Evolutionary conservation across 2,113 vertebrate species (phyloP).

Genomic region (Gobius niger): DNA sequence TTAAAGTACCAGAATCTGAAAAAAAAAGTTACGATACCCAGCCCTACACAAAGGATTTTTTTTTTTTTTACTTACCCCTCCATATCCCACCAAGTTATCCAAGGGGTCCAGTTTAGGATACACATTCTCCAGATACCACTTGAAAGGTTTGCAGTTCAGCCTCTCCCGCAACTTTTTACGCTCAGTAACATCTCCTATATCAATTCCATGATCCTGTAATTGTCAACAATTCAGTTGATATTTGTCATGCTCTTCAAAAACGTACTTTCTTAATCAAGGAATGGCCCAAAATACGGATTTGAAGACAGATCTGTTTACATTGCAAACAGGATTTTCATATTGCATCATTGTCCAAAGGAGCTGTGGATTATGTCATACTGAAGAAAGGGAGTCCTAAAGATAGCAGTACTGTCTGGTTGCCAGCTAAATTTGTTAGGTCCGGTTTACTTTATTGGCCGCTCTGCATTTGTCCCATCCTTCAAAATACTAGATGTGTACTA

Average conservation of each 20-base stretch:
- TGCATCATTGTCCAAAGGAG: neutral
- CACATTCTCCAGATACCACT: slow-evolving; percentile 94
- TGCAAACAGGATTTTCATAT: neutral
- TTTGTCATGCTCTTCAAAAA: no score
- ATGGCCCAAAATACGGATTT: no score
- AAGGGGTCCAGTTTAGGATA: slow-evolving; percentile 81
- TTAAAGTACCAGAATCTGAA: no score
- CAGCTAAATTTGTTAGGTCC: no score
- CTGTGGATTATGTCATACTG: neutral
- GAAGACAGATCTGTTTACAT: neutral
- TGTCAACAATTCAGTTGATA: neutral
- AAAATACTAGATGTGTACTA: no score
- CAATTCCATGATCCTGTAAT: slow-evolving; percentile 87
- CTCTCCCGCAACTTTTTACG: slow-evolving; percentile 84
- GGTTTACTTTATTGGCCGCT: no score
- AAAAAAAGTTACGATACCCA: no score
- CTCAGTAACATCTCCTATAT: slow-evolving; percentile 89
- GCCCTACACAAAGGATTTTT: no score
- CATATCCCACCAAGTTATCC: slow-evolving; percentile 55
- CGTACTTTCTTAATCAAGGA: no score
- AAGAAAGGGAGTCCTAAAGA: neutral
- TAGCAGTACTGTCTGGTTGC: no score
- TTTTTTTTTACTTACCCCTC: slow-evolving; percentile 55
- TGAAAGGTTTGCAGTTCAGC: slow-evolving; percentile 91
- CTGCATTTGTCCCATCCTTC: no score